phyloP scores from a whole-genome alignment of 2,113 vertebrate species.

The Mastomys natalensis region DNA sequence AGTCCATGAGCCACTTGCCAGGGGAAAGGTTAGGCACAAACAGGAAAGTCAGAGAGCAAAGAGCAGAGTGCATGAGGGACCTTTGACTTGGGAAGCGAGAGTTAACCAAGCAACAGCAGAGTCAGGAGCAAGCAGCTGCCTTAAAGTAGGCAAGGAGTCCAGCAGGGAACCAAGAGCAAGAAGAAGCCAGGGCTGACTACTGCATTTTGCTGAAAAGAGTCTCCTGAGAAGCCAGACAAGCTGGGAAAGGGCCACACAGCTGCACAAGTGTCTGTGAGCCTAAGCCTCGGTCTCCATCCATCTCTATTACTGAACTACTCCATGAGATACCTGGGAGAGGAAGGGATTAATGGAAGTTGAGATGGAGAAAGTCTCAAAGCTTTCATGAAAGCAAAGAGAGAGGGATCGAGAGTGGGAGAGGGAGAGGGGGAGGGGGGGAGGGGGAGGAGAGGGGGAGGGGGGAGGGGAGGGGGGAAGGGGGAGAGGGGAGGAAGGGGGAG shows the following conservation, averaged over 20 bases:
- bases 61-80: background rate
- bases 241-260: background rate
- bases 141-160: fast-evolving
- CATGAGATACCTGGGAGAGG: background rate
- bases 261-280: background rate
- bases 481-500: background rate
- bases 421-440: background rate
- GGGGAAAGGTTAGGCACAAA: background rate
- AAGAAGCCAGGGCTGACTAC: background rate
- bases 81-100: background rate
- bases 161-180: background rate
- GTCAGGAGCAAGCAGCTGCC: background rate
- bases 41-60: background rate
- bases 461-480: background rate
- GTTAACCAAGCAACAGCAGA: background rate
- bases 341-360: background rate
- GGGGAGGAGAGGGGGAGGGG: background rate
- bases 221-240: too few species aligned
- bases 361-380: background rate
- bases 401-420: background rate
- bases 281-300: background rate
- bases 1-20: background rate
- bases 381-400: background rate
- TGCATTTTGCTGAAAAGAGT: background rate
- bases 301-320: background rate